A percentile compares a stretch with the other conserved stretches of the same genome.
Evolutionary conservation across 2,113 vertebrate genomes (phyloP).

Genomic region (Rhabdomys dilectus): DNA sequence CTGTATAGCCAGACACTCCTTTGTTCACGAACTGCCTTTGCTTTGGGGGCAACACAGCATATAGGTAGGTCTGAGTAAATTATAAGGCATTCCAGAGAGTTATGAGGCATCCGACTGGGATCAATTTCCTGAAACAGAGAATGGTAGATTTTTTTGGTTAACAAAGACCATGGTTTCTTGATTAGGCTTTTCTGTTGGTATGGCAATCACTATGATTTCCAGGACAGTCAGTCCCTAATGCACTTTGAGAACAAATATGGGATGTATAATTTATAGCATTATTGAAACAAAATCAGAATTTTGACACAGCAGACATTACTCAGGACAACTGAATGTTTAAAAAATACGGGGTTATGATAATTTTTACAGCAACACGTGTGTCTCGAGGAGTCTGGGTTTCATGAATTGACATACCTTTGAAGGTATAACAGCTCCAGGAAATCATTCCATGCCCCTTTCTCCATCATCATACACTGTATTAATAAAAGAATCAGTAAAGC

Average conservation of each 20-base stretch:
- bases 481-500: background rate
- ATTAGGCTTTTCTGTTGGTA: background rate
- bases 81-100: background rate
- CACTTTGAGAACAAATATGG: background rate
- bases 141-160: background rate
- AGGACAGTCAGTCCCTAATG: background rate
- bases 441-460: background rate
- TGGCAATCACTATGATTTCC: background rate
- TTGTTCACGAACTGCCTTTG: background rate
- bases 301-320: background rate
- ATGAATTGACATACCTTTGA: background rate
- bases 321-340: background rate
- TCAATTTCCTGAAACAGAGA: background rate
- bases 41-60: fast-evolving
- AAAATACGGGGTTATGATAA: background rate
- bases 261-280: background rate
- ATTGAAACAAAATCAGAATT: background rate
- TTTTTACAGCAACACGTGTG: background rate
- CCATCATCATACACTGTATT: background rate
- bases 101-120: background rate
- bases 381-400: background rate
- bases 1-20: fast-evolving
- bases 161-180: background rate
- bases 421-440: background rate
- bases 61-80: fast-evolving